phyloP scores from a whole-genome alignment of 2,888 invertebrate species.

The Xylota sylvarum region DNA sequence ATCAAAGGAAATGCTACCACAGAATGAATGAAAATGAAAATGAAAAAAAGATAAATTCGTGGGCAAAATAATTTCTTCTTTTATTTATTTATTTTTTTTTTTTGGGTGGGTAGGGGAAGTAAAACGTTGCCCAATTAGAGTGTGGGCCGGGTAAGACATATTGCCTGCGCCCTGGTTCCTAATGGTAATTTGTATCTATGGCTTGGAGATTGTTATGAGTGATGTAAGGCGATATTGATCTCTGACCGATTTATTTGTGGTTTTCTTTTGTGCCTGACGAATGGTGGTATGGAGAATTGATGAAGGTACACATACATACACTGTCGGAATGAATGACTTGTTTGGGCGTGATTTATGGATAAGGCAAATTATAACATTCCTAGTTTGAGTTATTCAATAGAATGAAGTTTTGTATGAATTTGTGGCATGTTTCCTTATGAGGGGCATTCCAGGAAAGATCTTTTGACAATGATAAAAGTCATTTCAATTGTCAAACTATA shows the following conservation, averaged over 20 bases:
- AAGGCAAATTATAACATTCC: constrained; percentile 46
- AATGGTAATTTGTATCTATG: constrained; percentile 62
- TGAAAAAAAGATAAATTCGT: constrained; percentile 61
- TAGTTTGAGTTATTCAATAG: constrained; percentile 12
- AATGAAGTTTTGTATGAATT: not conserved
- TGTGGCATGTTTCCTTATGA: not conserved
- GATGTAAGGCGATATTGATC: constrained; percentile 70
- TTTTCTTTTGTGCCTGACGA: constrained; percentile 2
- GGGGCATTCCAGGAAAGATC: not conserved
- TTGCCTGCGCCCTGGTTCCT: constrained; percentile 27
- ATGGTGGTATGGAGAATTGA: not conserved
- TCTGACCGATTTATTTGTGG: constrained; percentile 66
- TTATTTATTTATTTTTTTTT: constrained; percentile 15
- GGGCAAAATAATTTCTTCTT: constrained; percentile 60
- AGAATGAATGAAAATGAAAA: constrained; percentile 46
- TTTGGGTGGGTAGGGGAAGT: not conserved
- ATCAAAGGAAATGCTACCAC: constrained; percentile 70
- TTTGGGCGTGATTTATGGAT: constrained; percentile 54
- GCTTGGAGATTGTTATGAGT: constrained; percentile 60
- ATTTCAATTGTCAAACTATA: not conserved
- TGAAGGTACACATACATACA: not conserved
- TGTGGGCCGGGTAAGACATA: constrained; percentile 45
- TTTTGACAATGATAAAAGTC: not conserved
- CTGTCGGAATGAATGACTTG: constrained; percentile 38
- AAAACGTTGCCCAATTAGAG: constrained; percentile 54